Evolutionary conservation across 64 coral and sea anemone genomes (phyloP).

Genomic region (Dendronephthya gigantea): DNA sequence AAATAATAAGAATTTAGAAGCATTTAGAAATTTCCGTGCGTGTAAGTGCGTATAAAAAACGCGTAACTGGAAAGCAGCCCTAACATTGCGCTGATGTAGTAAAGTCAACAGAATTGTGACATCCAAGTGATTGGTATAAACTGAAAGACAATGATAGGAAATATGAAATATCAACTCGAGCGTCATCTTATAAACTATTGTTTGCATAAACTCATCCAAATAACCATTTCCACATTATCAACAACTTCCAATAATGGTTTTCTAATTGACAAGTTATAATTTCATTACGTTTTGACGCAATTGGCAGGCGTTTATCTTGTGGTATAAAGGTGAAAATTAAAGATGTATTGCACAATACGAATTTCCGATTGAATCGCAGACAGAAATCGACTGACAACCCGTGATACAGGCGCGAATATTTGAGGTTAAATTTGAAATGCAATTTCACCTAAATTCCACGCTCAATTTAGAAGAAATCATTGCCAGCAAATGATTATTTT

Average conservation of each 20-base stretch:
- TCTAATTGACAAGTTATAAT: neutral
- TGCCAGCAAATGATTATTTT: no score
- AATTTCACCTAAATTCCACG: neutral
- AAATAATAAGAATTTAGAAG: no score
- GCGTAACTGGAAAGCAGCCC: no score
- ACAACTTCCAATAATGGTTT: neutral
- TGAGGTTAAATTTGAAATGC: neutral
- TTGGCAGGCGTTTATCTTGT: neutral
- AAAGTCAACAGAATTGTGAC: no score
- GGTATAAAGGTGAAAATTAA: neutral
- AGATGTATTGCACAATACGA: neutral
- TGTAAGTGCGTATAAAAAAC: no score
- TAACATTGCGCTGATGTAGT: no score
- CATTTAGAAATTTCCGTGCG: no score
- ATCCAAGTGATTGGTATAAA: no score
- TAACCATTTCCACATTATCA: neutral
- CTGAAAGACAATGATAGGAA: no score
- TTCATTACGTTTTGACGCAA: neutral
- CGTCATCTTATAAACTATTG: no score
- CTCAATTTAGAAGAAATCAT: neutral
- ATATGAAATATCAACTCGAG: no score
- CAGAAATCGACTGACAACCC: neutral
- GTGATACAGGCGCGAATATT: neutral
- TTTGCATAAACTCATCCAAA: no score
- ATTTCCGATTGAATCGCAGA: neutral